A percentile compares a stretch with the other conserved stretches of the same genome.
Evolutionary conservation across 2,797 vertebrate genomes (phyloP).

Genomic region (Antennarius maculatus): DNA sequence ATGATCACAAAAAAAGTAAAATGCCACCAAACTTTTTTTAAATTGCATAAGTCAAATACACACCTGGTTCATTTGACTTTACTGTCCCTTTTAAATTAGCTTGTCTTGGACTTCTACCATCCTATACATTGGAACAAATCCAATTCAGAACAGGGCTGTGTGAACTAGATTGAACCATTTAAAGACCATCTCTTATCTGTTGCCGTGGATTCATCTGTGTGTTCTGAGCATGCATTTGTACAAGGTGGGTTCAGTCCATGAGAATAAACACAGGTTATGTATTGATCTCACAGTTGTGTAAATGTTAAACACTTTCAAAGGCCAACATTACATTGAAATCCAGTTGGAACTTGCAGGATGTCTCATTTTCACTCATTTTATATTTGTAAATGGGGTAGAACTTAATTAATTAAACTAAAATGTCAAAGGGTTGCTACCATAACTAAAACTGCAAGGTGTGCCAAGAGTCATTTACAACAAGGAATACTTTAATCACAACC

Average conservation of each 20-base stretch:
- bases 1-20: too few relatives aligned
- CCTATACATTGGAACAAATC: too few relatives aligned
- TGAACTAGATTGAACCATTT: conserved; percentile 12
- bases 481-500: neutral
- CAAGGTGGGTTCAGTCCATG: conserved; percentile 15
- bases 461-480: too few relatives aligned
- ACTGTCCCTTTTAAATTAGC: too few relatives aligned
- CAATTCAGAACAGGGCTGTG: neutral
- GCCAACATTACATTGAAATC: conserved; percentile 8
- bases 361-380: neutral
- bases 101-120: neutral
- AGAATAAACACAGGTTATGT: conserved; percentile 16
- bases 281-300: conserved; percentile 8
- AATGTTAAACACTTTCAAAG: neutral
- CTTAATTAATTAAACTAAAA: too few relatives aligned
- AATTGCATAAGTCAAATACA: too few relatives aligned
- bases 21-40: too few relatives aligned
- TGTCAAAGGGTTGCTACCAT: too few relatives aligned
- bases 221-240: conserved; percentile 4
- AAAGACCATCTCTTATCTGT: conserved; percentile 7
- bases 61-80: too few relatives aligned
- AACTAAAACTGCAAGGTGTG: too few relatives aligned
- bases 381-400: neutral
- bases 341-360: neutral
- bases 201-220: conserved; percentile 14